These are phyloP conservation scores for Melanotaenia pygmaea DNA, from an alignment of 2,797 vertebrate species.

Conservation along the genomic window DNA sequence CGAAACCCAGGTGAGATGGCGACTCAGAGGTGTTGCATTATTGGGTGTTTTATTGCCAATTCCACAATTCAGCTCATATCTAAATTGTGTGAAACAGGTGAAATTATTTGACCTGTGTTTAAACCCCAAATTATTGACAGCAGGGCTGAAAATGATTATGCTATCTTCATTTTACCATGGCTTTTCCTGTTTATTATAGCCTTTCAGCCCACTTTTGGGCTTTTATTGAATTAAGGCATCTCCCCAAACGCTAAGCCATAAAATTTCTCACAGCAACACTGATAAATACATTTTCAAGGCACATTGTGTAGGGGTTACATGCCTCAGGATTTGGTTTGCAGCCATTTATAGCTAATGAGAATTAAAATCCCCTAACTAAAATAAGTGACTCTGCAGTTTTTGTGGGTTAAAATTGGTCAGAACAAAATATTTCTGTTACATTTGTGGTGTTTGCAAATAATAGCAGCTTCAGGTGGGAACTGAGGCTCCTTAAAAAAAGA, in stretches of 20 bases:
- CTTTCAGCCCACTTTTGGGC: constrained; percentile 63
- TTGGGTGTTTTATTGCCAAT: constrained; percentile 32
- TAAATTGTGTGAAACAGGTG: constrained; percentile 37
- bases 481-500: neutral
- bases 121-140: constrained; percentile 34
- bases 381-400: constrained; percentile 48
- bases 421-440: constrained; percentile 16
- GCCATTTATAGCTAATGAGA: constrained; percentile 52
- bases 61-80: constrained; percentile 23
- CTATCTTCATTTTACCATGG: constrained; percentile 56
- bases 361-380: constrained; percentile 53
- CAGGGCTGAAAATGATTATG: constrained; percentile 41
- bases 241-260: constrained; percentile 67
- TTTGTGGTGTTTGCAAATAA: constrained; percentile 27
- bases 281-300: constrained; percentile 63
- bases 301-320: constrained; percentile 39
- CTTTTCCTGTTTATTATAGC: constrained; percentile 46
- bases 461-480: constrained; percentile 17
- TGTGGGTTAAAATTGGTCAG: constrained; percentile 30
- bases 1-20: constrained; percentile 92
- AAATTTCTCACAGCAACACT: constrained; percentile 62
- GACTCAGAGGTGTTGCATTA: constrained; percentile 7
- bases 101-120: constrained; percentile 41
- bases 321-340: constrained; percentile 58
- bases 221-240: constrained; percentile 63